A percentile compares a stretch with the other conserved stretches of the same genome.
Conservation (phyloP, 2,113 vertebrate species). For the Progne subis region DNA sequence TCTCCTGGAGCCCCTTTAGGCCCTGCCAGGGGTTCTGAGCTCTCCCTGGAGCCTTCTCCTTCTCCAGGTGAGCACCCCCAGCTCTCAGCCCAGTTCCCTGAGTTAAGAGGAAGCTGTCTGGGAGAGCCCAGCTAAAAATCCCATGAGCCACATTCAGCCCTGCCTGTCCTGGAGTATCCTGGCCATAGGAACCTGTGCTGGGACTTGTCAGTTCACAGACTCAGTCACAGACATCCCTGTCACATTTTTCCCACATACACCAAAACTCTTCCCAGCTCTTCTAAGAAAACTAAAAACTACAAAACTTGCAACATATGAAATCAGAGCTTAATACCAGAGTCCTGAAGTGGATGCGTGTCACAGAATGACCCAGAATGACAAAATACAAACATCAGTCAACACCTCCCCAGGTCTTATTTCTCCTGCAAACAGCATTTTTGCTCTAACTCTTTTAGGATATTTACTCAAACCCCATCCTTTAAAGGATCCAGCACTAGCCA, state of each 20-base stretch:
- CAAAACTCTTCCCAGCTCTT: neutral
- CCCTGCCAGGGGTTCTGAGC: accelerated
- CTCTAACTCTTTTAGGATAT: neutral
- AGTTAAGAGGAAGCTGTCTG: neutral
- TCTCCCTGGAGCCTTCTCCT: neutral
- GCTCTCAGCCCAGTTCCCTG: neutral
- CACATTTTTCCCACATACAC: neutral
- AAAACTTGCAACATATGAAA: neutral
- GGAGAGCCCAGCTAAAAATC: neutral
- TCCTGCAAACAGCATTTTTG: neutral
- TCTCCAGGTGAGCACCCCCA: neutral
- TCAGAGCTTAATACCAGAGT: neutral
- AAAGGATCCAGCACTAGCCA: neutral
- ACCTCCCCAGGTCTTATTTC: neutral
- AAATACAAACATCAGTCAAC: neutral
- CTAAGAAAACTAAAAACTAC: neutral
- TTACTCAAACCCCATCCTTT: neutral
- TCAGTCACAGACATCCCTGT: neutral
- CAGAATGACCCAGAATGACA: neutral
- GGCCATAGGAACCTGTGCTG: neutral
- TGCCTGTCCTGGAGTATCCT: neutral
- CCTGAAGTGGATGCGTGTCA: neutral
- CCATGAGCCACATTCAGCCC: neutral
- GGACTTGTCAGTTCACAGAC: neutral
- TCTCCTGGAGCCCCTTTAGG: neutral